Evolutionary conservation across 2,113 vertebrate species (phyloP).

Genomic region (Azemiops feae): DNA sequence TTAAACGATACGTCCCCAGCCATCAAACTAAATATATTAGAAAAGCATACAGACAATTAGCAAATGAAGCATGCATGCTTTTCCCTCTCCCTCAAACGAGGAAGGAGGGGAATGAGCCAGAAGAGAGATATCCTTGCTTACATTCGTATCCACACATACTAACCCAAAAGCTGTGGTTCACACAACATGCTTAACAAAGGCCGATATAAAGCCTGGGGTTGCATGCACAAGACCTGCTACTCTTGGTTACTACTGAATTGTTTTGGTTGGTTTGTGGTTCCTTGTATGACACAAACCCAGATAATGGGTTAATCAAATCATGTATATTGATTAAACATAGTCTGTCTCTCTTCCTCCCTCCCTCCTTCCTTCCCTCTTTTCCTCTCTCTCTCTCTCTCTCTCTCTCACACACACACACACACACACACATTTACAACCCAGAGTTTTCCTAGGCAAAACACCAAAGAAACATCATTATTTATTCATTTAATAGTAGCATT

Average conservation of each 20-base stretch:
- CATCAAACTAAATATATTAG: background rate
- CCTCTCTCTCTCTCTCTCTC: background rate
- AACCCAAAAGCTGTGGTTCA: background rate
- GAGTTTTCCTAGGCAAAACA: background rate
- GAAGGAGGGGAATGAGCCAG: background rate
- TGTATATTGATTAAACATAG: background rate
- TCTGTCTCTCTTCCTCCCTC: background rate
- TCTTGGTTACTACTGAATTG: background rate
- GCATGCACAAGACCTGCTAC: background rate
- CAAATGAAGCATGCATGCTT: background rate
- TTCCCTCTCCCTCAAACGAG: background rate
- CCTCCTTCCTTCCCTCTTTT: accelerated
- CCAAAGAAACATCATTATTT: background rate
- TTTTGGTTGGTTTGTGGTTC: background rate
- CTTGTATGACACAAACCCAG: background rate
- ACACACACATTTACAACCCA: background rate
- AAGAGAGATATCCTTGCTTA: background rate
- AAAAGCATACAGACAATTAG: background rate
- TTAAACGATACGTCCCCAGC: background rate
- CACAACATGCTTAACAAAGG: background rate
- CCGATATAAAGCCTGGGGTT: background rate
- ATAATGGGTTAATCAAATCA: background rate
- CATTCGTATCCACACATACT: background rate
- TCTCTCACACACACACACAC: no score
- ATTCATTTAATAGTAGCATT: background rate